Conservation (phyloP, 2,888 invertebrate species). For the Leptodirus hochenwartii region DNA sequence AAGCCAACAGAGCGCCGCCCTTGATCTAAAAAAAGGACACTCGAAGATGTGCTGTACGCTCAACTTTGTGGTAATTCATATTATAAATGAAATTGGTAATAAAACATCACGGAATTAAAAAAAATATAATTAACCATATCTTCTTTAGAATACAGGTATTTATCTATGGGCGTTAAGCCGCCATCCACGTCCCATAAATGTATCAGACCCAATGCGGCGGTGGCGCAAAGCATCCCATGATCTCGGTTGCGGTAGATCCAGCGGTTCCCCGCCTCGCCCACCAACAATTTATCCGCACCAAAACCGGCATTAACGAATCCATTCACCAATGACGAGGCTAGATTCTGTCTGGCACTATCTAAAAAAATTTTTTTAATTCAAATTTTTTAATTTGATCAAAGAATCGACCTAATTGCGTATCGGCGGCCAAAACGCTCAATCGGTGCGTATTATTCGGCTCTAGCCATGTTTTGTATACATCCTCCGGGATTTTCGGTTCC, state of each 20-base stretch:
- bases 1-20: conserved; percentile 87
- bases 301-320: conserved; percentile 98
- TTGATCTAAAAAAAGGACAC: conserved; percentile 58
- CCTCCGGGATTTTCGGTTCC: conserved; percentile 98
- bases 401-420: too few species aligned
- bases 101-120: background rate
- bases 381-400: too few species aligned
- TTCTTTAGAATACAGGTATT: conserved; percentile 41
- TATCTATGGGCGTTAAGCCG: conserved; percentile 93
- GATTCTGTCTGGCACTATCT: conserved; percentile 91
- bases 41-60: conserved; percentile 20
- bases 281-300: conserved; percentile 85
- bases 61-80: background rate
- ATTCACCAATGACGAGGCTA: conserved; percentile 96
- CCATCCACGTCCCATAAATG: conserved; percentile 98
- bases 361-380: too few species aligned
- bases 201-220: conserved; percentile 89
- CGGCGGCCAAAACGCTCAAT: conserved; percentile 46
- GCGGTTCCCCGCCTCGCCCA: conserved; percentile 57
- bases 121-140: conserved; percentile 14
- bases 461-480: conserved; percentile 95
- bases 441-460: conserved; percentile 54
- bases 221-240: conserved; percentile 93
- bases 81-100: too few species aligned
- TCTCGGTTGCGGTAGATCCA: conserved; percentile 93